A percentile compares a stretch with the other conserved stretches of the same genome.
Evolutionary conservation across 2,888 invertebrate species (phyloP).

Genomic region (Drosophila infuscata): DNA sequence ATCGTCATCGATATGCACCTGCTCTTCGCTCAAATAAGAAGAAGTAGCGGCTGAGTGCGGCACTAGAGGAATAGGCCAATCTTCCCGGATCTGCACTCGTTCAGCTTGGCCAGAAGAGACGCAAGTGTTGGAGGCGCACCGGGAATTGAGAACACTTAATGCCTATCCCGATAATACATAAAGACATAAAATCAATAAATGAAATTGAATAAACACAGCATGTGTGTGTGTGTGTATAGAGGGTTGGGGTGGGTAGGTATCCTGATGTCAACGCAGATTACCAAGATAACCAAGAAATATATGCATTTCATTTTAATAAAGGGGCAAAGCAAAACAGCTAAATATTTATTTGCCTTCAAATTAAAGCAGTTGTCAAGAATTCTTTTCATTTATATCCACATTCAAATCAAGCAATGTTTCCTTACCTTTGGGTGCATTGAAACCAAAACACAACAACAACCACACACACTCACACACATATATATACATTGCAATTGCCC

Average conservation of each 20-base stretch:
- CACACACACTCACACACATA: background rate
- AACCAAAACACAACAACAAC: slow-evolving; percentile 4
- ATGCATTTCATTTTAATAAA: background rate
- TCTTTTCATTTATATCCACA: background rate
- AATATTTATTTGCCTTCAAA: background rate
- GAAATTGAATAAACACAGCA: slow-evolving; percentile 64
- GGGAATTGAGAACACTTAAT: slow-evolving; percentile 10
- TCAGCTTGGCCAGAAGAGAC: background rate
- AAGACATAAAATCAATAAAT: slow-evolving; percentile 65
- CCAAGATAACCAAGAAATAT: background rate
- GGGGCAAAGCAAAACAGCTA: background rate
- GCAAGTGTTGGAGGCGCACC: background rate
- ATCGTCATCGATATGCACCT: background rate
- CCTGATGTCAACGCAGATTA: slow-evolving; percentile 46
- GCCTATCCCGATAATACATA: slow-evolving; percentile 37
- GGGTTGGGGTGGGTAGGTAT: background rate
- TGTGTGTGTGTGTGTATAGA: background rate
- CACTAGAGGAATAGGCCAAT: background rate
- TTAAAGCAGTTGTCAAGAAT: background rate
- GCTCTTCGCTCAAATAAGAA: no score
- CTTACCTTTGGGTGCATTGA: background rate
- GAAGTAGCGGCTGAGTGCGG: background rate
- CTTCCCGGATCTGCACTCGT: background rate
- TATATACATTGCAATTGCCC: background rate
- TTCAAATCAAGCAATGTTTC: background rate